These are phyloP conservation scores for Coregonus clupeaformis DNA, from an alignment of 2,113 vertebrate genomes.

Conservation along the genomic window DNA sequence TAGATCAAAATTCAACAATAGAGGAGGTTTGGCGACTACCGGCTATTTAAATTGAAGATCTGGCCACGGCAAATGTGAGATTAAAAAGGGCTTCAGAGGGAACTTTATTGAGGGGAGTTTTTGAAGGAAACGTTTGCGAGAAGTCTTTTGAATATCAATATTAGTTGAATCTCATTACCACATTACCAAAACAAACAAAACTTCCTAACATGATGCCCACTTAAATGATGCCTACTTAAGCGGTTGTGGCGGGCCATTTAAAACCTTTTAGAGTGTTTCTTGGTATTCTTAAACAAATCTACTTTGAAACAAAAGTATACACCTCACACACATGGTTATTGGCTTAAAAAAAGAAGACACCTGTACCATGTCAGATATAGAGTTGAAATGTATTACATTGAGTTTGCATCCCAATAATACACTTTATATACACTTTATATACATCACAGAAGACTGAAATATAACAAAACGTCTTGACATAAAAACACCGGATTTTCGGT, in stretches of 20 bases:
- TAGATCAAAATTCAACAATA: conserved; percentile 21
- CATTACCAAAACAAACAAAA: not conserved
- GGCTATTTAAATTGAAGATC: conserved; percentile 23
- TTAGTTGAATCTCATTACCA: not conserved
- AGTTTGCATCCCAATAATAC: too few species aligned
- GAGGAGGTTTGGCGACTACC: conserved; percentile 20
- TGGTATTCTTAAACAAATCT: too few species aligned
- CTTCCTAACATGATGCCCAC: not conserved
- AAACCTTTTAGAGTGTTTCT: not conserved
- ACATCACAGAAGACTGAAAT: too few species aligned
- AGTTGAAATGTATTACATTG: too few species aligned
- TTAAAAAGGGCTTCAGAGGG: conserved; percentile 25
- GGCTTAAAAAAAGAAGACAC: too few species aligned
- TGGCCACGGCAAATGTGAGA: conserved; percentile 45
- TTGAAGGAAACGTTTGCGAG: conserved; percentile 10
- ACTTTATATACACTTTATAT: too few species aligned
- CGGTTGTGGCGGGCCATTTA: not conserved
- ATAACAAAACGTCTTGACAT: too few species aligned
- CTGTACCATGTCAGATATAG: too few species aligned
- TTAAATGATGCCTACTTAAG: not conserved
- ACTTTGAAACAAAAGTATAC: too few species aligned
- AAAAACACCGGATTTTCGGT: too few species aligned
- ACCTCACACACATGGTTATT: too few species aligned
- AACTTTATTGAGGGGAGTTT: conserved; percentile 5
- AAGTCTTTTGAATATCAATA: not conserved